Base-by-base conservation (phyloP, 2,113 vertebrate species). In the Corythornis madagascariensis region DNA sequence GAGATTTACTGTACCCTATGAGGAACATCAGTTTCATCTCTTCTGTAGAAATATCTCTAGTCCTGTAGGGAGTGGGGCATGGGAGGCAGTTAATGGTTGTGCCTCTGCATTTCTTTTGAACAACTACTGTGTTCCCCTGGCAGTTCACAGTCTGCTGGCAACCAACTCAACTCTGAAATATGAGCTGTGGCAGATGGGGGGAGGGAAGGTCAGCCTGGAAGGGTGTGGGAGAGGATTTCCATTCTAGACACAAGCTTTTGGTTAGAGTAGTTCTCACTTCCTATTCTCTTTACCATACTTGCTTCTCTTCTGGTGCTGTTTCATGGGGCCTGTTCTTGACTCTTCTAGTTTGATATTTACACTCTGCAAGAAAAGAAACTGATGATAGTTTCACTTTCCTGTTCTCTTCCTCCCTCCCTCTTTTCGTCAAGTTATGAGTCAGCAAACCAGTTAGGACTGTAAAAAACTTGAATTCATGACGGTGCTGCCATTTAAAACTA, bases 101-200 rank as follows among this genome's bases (percentile, higher is more conserved):
- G 2, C 26, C 40, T 92, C 47, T 48, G 22, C 55, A 85, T 93
- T 78, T 88, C 52, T 93, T 91, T 33, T 48, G 28, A 95, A 60
- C 48, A 92, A 90, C 82, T 76, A 76, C 73, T 35, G 57, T 2
- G 3, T 82, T 89, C 59, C 45, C 25, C 50, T 47, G 73, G 90
- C 61, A 93, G 79, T 42, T 83, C 72, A 75, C 24, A 93, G 76
- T 57, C 74, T 80, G 67, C 56, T 79, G 77, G 60, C 6, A 0
- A 71, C 26, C 61, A 92, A 73, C 59, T 95, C 93, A 79, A 42
- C 89, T 91, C 92, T 94, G 85, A 96, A 96, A 95, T 95, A 84
- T 0, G 73, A 95, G 77, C 88, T 73, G 64, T 57, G 21, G 86
- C 84, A 76, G 74, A 72, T 33, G 64, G 72, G 73, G 63, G 88